A percentile compares a stretch with the other conserved stretches of the same genome.
These are phyloP conservation scores for Trachymyrmex cornetzi DNA, from an alignment of 1,140 invertebrate species.

Conservation along the genomic window DNA sequence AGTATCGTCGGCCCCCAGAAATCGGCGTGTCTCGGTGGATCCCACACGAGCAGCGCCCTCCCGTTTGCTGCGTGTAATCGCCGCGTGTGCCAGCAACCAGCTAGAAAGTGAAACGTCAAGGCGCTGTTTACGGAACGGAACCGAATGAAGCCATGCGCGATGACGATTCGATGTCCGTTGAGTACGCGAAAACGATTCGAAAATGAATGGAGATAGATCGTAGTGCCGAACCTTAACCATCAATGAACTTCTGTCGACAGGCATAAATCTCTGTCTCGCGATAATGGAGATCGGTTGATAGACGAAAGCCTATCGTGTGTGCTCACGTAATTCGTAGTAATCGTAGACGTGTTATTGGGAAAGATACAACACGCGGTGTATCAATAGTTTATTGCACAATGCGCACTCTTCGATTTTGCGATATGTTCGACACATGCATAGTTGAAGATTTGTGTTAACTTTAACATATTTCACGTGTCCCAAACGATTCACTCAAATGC, in stretches of 20 bases:
- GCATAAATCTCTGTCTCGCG: background rate
- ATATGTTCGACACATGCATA: background rate
- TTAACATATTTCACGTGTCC: no score
- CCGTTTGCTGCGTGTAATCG: background rate
- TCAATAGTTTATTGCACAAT: background rate
- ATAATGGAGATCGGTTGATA: background rate
- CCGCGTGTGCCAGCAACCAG: conserved; percentile 37
- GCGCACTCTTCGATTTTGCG: background rate
- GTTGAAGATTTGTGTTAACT: no score
- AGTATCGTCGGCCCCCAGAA: conserved; percentile 14
- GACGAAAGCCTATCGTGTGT: background rate
- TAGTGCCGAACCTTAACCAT: background rate
- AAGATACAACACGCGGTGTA: background rate
- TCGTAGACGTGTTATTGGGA: background rate
- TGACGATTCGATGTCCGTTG: conserved; percentile 25
- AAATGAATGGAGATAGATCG: background rate
- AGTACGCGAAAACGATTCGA: conserved; percentile 34
- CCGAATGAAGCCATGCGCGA: background rate
- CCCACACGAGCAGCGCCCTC: conserved; percentile 33
- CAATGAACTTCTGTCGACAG: background rate
- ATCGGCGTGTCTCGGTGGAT: conserved; percentile 1
- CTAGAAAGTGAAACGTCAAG: conserved; percentile 62
- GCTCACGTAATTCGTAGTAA: background rate
- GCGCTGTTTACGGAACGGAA: conserved; percentile 22
- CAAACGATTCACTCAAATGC: no score